Base-by-base conservation (phyloP, 2,797 vertebrate genomes). In the Bradypus variegatus region DNA sequence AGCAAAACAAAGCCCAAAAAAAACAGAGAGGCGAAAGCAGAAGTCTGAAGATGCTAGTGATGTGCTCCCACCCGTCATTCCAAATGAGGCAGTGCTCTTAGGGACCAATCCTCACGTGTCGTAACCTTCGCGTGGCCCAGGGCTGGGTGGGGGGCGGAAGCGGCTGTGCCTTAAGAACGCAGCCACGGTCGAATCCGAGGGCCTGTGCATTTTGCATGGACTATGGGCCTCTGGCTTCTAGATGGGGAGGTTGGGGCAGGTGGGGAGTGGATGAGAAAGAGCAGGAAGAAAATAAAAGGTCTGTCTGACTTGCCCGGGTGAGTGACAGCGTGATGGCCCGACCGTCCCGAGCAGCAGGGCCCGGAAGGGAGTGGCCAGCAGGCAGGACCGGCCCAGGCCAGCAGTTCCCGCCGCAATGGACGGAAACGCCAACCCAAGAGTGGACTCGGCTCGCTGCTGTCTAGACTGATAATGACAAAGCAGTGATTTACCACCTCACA, bases 1-100 rank as follows among this genome's bases (percentile, higher is more conserved):
- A 60, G 80, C 16, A 25, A 89, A 94, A 58, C 78, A 88, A 95
- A 89, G 41, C 31, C 48, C 69, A 36, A 62, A 93, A 25, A 53
- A 18, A 1, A 41, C 16, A 33, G 19, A 21, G 55, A 86, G 36
- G 69, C 41, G 31, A 2, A 55, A 38, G 5, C 6, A 33, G 65
- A 79, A 64, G 8, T 80, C 53, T 86, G 89, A 36, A 91, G 92
- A 48, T 25, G 25, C 19, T 79, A 64, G n/a, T 31, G 11, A 8
- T 0, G 18, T 91, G 62, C 73, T 18, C 14, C 45, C 75, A 50
- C 50, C 50, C 15, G 58, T 13, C 82, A 29, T 69, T 55, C 86
- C 58, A 41, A 93, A 90, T 9, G 14, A 73, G 2, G 0, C 27
- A 5, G 50, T 23, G 27, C 36, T 96, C 69, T 93, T 33, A 77